These are phyloP conservation scores for Stichopus chloronotus DNA, from an alignment of 35 echinoderm and acorn worm genomes.

Conservation along the genomic window DNA sequence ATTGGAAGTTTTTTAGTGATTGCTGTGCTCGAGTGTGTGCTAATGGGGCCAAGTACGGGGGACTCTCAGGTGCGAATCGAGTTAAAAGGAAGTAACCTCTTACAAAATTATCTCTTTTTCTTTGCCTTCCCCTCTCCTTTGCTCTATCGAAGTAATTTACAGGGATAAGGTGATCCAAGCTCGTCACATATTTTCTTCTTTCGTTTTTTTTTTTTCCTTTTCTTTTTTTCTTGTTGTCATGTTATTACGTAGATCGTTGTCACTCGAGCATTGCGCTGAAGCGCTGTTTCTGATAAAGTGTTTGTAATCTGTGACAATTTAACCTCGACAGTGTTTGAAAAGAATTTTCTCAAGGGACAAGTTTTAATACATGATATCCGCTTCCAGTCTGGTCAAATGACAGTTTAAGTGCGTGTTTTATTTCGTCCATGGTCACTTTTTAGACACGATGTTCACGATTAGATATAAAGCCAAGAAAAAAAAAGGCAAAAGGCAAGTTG, in stretches of 20 bases:
- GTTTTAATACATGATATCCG: conserved; percentile 9
- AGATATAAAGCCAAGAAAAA: background rate
- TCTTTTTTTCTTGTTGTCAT: no score
- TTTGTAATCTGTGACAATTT: background rate
- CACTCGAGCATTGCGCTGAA: no score
- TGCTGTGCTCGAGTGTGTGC: conserved; percentile 41
- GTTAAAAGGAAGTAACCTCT: conserved; percentile 33
- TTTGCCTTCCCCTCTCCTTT: background rate
- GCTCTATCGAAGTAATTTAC: conserved; percentile 5
- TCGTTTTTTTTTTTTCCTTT: no score
- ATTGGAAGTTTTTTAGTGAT: conserved; percentile 15
- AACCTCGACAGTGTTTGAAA: background rate
- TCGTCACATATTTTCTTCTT: no score
- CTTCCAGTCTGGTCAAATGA: conserved; percentile 2
- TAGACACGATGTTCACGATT: background rate
- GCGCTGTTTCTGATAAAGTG: no score
- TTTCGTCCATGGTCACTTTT: background rate
- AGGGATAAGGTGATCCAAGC: background rate
- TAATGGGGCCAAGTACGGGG: conserved; percentile 41
- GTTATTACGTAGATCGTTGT: no score
- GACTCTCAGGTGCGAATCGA: conserved; percentile 17
- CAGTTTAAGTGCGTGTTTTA: conserved; percentile 4
- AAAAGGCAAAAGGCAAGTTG: no score
- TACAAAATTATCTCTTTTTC: conserved; percentile 44
- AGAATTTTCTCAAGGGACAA: background rate